A percentile compares a stretch with the other conserved stretches of the same genome.
Conservation (phyloP, 2,113 vertebrate genomes). For the Strigops habroptila region DNA sequence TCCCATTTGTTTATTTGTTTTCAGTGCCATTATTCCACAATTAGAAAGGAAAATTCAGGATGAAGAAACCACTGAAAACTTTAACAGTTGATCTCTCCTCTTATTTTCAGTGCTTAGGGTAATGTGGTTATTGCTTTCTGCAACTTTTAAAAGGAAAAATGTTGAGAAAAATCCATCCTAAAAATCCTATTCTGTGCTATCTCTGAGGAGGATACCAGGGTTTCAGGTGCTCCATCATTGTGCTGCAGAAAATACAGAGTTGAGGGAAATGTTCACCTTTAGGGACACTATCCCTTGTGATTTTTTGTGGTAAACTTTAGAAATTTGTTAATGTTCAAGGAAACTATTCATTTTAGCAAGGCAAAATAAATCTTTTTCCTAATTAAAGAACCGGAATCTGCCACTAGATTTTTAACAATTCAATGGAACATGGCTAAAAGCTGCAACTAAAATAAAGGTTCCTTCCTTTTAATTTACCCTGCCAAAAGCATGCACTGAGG, state of each 20-base stretch:
- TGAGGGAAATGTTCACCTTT: background rate
- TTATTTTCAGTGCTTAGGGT: slow-evolving; percentile 32
- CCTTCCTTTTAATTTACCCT: background rate
- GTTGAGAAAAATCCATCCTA: background rate
- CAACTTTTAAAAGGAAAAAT: background rate
- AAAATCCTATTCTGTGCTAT: background rate
- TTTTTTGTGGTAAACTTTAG: background rate
- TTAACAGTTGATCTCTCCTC: background rate
- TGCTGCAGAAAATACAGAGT: background rate
- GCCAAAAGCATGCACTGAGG: background rate
- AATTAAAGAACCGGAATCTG: background rate
- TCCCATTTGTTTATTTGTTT: background rate
- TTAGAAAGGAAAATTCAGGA: background rate
- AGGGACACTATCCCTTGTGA: background rate
- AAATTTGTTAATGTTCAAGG: background rate
- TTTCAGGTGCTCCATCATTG: background rate
- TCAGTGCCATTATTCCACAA: background rate
- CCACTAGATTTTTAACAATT: background rate
- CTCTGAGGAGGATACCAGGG: background rate
- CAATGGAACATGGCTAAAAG: background rate
- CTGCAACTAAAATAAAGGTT: background rate
- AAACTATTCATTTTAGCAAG: background rate
- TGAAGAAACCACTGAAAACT: background rate
- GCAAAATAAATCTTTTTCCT: background rate
- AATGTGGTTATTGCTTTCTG: slow-evolving; percentile 49